Conservation (phyloP, 2,888 invertebrate species). For the Hirudinaria manillensis region DNA sequence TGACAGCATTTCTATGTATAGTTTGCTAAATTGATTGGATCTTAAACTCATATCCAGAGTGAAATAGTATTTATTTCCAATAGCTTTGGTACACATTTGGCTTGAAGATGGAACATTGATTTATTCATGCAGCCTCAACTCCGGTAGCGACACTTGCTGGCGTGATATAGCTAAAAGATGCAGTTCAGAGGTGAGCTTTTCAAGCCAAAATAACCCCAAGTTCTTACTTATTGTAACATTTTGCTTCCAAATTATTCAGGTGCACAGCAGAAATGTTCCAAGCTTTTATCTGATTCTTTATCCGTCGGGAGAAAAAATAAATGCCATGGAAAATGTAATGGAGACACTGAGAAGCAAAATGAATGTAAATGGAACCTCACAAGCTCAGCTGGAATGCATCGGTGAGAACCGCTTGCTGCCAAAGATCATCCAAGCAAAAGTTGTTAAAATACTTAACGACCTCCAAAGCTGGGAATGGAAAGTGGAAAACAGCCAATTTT, state of each 20-base stretch:
- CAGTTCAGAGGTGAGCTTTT: too few relatives aligned
- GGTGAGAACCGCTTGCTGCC: background rate
- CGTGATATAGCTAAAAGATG: too few relatives aligned
- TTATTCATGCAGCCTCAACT: too few relatives aligned
- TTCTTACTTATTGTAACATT: too few relatives aligned
- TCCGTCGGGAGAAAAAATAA: slow-evolving; percentile 4
- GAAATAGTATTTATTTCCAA: too few relatives aligned
- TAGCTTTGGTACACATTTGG: too few relatives aligned
- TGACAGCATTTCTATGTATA: too few relatives aligned
- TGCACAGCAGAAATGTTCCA: background rate
- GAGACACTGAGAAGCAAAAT: background rate
- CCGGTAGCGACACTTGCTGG: too few relatives aligned
- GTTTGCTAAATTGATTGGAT: too few relatives aligned
- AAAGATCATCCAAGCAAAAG: background rate
- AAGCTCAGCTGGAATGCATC: background rate
- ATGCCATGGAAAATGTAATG: background rate
- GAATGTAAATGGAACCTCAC: background rate
- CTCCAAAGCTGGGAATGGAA: background rate
- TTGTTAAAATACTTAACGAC: background rate
- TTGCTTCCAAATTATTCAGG: background rate
- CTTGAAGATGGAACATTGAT: too few relatives aligned
- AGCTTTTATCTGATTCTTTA: slow-evolving; percentile 9
- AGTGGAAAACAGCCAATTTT: background rate
- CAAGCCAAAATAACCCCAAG: too few relatives aligned
- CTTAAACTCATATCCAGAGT: too few relatives aligned